Base-by-base conservation (phyloP, 2,888 invertebrate species). In the Cephalotes varians region DNA sequence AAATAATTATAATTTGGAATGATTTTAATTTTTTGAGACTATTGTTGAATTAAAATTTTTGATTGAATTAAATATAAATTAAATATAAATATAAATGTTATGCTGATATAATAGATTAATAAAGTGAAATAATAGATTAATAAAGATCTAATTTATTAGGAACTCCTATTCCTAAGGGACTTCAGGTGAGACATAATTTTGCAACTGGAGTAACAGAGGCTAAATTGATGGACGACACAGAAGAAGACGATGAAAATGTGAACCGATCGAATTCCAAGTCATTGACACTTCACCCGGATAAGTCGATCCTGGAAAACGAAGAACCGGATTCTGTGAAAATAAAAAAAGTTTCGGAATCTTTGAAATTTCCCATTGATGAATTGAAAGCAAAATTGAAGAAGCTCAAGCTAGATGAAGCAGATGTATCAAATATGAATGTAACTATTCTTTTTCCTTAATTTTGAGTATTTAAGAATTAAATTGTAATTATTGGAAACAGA, bases 121-220 rank as follows among this genome's bases (percentile, higher is more conserved):
- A 40, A 40, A 40, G 12, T n/a, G n/a, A n/a, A 44, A 56, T 28
- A 9, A 28, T 34, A 31, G 62, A 72, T 81, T 67, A 77, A 71
- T 58, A 60, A 84, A 54, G 12, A 56, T 65, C n/a, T 37, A 37
- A 81, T 73, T 47, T 64, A 3, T 9, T 87, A 97, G 98, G 96
- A 83, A 97, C 97, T 93, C 95, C 95, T 25, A 95, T 98, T 88
- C 97, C 98, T 1, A 94, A 95, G 81, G 98, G 98, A 1, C 95
- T 98, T 3, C 98, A 98, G 93, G 95, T 97, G 6, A 95, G 97
- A 67, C 95, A 98, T 82, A 97, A 98, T 95, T 94, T 98, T n/a
- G 94, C 96, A 94, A 97, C 97, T 15, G 97, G 97, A 0, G 92
- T 96, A 84, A 96, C 96, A 54, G 97, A 98, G 94, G 98, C 97